Base-by-base conservation (phyloP, 2,113 vertebrate species). In the Actenoides hombroni region DNA sequence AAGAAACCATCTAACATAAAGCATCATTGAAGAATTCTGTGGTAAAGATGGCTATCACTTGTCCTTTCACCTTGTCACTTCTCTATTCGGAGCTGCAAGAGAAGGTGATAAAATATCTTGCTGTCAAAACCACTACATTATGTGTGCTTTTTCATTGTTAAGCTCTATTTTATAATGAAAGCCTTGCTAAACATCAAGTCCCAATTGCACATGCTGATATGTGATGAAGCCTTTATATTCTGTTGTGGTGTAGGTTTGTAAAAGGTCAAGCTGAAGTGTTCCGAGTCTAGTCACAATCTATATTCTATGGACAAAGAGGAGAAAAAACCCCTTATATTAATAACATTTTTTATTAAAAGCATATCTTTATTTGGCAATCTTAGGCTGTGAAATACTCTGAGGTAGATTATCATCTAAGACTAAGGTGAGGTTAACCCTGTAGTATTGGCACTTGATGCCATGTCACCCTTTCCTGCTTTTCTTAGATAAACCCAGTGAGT, bases 21-120 rank as follows among this genome's bases (percentile, higher is more conserved):
- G 37, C 33, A 40, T 48, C 49, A 37, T 42, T 78, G 87, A 95
- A 95, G 65, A 91, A 81, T 74, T 81, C 70, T 28, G 3, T 48
- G 48, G 29, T 64, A 60, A 95, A 79, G 75, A 83, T 86, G 86
- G 25, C 39, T 91, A 73, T 92, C 87, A 33, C 37, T 48, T 91
- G 82, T 61, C 59, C 83, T 91, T 92, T 95, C 37, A 84, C 77
- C 71, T 83, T 87, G 77, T 78, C 40, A 49, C n/a, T 90, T 96
- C 79, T 95, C 39, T 93, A 39, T 75, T 80, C 39, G 48, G 65
- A 89, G 23, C 67, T 83, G 86, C 71, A 82, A 60, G 44, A 78
- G 42, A 84, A 93, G 33, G 28, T 69, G 28, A 75, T 59, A 67
- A 93, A 80, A 87, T 76, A 68, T 42, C 56, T 90, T 77, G 16